Conservation (phyloP, 2,888 invertebrate species). For the Ophion costatus region DNA sequence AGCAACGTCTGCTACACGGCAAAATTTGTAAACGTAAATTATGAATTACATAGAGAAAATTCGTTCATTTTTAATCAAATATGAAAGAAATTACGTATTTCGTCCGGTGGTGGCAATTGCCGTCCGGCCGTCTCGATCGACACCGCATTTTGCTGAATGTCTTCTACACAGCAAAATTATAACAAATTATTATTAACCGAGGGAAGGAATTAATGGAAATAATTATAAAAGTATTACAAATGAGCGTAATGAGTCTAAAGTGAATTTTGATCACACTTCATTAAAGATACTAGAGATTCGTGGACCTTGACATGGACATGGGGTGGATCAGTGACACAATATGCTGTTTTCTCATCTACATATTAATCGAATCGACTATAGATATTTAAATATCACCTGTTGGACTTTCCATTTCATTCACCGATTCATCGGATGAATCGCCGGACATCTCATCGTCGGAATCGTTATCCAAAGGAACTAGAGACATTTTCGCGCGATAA, state of each 20-base stretch:
- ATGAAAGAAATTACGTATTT: neutral
- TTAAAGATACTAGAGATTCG: no score
- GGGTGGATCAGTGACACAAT: neutral
- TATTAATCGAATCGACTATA: neutral
- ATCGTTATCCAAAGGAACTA: slow-evolving; percentile 6
- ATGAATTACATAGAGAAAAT: neutral
- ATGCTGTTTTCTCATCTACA: neutral
- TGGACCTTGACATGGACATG: neutral
- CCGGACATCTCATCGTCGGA: neutral
- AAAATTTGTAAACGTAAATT: no score
- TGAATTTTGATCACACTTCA: no score
- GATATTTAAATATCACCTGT: slow-evolving; percentile 1
- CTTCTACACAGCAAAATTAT: slow-evolving; percentile 4
- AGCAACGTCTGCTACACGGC: no score
- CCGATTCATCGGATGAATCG: neutral
- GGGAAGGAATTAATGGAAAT: neutral
- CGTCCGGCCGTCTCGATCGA: neutral
- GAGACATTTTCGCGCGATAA: neutral
- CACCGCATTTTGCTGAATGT: neutral
- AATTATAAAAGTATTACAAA: neutral
- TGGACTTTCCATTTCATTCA: neutral
- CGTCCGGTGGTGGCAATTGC: neutral
- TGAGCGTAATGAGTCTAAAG: neutral
- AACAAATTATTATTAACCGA: neutral
- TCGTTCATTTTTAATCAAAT: neutral